These are phyloP conservation scores for Hofmannophila pseudospretella DNA, from an alignment of 2,888 invertebrate species.

Conservation along the genomic window DNA sequence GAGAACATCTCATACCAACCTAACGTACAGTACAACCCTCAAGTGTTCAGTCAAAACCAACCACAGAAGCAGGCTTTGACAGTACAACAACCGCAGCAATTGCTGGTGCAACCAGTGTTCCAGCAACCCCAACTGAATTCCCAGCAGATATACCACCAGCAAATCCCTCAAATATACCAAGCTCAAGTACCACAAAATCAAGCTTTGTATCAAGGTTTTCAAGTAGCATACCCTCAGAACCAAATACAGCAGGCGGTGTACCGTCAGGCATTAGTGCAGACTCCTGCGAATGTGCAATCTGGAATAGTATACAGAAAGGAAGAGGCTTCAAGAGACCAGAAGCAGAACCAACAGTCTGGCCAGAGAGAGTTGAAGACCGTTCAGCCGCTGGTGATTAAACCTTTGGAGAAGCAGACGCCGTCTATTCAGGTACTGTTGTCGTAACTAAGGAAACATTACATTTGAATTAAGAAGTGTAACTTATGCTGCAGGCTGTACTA, in stretches of 20 bases:
- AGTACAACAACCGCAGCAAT: conserved; percentile 13
- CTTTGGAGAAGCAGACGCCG: conserved; percentile 22
- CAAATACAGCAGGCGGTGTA: not conserved
- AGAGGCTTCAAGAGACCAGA: conserved; percentile 6
- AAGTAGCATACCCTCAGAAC: conserved; percentile 9
- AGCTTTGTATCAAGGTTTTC: not conserved
- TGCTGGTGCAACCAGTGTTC: conserved; percentile 10
- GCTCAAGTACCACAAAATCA: not conserved
- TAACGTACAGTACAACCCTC: conserved; percentile 25
- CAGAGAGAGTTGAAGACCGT: conserved; percentile 12
- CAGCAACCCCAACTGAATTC: conserved; percentile 3
- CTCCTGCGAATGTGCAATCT: conserved; percentile 1
- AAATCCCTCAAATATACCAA: not conserved
- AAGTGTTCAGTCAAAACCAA: conserved; percentile 4
- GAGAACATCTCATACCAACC: conserved; percentile 41
- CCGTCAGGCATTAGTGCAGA: conserved; percentile 1
- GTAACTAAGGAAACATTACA: too few species aligned
- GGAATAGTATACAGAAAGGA: conserved; percentile 17
- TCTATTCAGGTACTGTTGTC: conserved; percentile 18
- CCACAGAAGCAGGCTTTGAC: conserved; percentile 4
- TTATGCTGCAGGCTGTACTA: too few species aligned
- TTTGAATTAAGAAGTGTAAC: too few species aligned
- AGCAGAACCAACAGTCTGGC: conserved; percentile 9
- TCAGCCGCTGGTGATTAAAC: conserved; percentile 18
- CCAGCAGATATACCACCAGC: conserved; percentile 7